Evolutionary conservation across 2,888 invertebrate genomes (phyloP).

Genomic region (Ophion costatus): DNA sequence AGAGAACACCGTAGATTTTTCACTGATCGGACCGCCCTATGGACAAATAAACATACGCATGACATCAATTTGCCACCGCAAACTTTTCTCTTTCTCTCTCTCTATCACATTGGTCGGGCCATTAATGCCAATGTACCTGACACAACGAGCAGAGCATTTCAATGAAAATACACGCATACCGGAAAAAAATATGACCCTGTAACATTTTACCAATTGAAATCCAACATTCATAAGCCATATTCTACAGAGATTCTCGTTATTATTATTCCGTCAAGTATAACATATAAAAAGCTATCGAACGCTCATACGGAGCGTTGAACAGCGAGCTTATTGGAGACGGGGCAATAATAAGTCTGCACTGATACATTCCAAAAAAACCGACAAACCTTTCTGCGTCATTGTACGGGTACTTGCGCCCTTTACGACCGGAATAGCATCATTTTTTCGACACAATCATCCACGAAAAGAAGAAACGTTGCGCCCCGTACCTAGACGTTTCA

Average conservation of each 20-base stretch:
- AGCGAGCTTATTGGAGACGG: no score
- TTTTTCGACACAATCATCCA: no score
- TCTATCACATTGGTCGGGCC: conserved; percentile 34
- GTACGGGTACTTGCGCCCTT: no score
- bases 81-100: conserved; percentile 2
- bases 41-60: conserved; percentile 50
- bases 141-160: not conserved
- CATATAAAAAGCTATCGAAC: not conserved
- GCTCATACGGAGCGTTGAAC: no score
- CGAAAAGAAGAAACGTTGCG: no score
- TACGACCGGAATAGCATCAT: no score
- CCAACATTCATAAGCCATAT: not conserved
- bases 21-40: conserved; percentile 31
- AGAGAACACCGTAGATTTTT: conserved; percentile 28
- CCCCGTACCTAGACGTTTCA: no score
- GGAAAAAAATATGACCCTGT: not conserved
- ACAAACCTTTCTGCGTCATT: no score
- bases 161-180: not conserved
- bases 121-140: conserved; percentile 11
- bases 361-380: no score
- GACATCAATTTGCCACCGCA: conserved; percentile 49
- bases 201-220: not conserved
- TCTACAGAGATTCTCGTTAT: not conserved
- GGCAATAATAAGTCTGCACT: no score
- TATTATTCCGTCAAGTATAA: not conserved